A percentile compares a stretch with the other conserved stretches of the same genome.
Conservation (phyloP, 2,113 vertebrate species). For the Porphyrio hochstetteri region DNA sequence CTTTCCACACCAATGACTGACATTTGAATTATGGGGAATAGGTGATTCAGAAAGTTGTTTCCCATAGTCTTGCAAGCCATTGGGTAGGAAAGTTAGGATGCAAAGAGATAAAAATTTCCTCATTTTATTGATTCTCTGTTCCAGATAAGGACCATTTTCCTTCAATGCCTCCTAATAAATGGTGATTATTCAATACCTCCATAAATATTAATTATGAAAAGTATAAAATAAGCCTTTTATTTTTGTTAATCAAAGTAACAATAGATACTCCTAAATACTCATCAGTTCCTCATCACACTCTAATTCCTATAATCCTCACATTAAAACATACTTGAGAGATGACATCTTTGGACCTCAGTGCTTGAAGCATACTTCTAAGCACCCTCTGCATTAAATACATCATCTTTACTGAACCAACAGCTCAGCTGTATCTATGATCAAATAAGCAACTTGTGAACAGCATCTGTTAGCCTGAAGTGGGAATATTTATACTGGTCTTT, state of each 20-base stretch:
- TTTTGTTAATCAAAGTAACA: background rate
- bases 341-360: background rate
- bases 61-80: background rate
- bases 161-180: background rate
- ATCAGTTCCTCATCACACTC: background rate
- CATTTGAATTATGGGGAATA: background rate
- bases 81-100: background rate
- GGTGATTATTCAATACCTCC: background rate
- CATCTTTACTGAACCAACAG: background rate
- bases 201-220: background rate
- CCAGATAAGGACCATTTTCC: background rate
- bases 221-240: fast-evolving
- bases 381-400: background rate
- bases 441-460: background rate
- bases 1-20: background rate
- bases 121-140: background rate
- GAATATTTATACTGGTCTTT: background rate
- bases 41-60: background rate
- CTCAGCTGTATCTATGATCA: background rate
- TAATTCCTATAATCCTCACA: background rate
- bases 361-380: background rate
- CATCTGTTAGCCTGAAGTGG: background rate
- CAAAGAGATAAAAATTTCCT: background rate
- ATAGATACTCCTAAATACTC: background rate
- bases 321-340: background rate